Evolutionary conservation across 1,140 invertebrate species (phyloP).

Genomic region (Orchesella cincta): DNA sequence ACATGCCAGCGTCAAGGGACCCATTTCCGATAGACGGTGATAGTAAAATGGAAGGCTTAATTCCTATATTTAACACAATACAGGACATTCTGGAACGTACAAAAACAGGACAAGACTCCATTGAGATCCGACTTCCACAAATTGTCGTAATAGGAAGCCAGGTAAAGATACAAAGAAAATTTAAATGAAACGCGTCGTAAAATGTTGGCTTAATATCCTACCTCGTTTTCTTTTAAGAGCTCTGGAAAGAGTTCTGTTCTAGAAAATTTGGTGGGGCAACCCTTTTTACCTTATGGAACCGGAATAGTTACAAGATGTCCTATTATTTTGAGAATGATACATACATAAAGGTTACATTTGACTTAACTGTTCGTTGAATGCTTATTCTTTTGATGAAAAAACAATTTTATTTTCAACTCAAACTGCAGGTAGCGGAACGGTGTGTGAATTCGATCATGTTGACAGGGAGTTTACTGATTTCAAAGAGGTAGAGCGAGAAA

Average conservation of each 20-base stretch:
- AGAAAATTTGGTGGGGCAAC: conserved; percentile 93
- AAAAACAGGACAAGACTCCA: not conserved
- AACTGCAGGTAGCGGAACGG: not conserved
- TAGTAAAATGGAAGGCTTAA: not conserved
- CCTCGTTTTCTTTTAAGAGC: conserved; percentile 67
- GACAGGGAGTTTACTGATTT: not conserved
- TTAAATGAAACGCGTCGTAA: not conserved
- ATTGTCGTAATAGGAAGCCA: conserved; percentile 15
- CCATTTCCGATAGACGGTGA: not conserved
- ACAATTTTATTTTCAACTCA: not conserved
- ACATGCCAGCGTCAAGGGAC: not conserved
- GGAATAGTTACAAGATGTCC: conserved; percentile 97
- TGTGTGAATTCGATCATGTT: conserved; percentile 10
- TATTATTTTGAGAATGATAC: conserved; percentile 87
- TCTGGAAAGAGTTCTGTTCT: conserved; percentile 99
- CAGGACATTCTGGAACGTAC: not conserved
- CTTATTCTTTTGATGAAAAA: not conserved
- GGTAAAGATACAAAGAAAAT: not conserved
- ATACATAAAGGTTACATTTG: conserved; percentile 64
- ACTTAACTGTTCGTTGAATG: not conserved
- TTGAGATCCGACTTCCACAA: not conserved
- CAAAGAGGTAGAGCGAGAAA: not conserved
- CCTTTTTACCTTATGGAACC: conserved; percentile 93
- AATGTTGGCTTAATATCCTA: not conserved
- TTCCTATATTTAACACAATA: not conserved